A percentile compares a stretch with the other conserved stretches of the same genome.
phyloP scores from a whole-genome alignment of 23 tunicate genomes.

The Halocynthia roretzi region DNA sequence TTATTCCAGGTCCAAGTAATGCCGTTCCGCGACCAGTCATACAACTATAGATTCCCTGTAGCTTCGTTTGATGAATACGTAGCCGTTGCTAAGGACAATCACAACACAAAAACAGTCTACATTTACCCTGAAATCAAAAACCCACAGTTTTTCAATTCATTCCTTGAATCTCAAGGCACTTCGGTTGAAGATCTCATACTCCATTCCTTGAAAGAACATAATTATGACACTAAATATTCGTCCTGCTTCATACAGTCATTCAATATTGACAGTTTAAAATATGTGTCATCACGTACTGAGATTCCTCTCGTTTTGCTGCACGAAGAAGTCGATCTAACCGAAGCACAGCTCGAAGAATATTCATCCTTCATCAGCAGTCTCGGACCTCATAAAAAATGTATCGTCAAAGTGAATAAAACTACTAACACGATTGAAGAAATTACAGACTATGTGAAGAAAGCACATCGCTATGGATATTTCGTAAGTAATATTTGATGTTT shows the following conservation, averaged over 20 bases:
- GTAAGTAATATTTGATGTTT: conserved; percentile 6
- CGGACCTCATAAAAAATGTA: conserved; percentile 21
- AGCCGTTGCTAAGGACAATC: conserved; percentile 28
- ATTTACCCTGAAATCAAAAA: conserved; percentile 57
- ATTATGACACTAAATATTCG: conserved; percentile 26
- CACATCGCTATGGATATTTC: conserved; percentile 18
- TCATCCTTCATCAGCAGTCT: conserved; percentile 14
- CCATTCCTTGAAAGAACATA: conserved; percentile 43
- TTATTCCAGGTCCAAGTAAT: conserved; percentile 27
- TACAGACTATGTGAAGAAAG: conserved; percentile 30
- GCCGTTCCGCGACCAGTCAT: conserved; percentile 36
- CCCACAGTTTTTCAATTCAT: conserved; percentile 34
- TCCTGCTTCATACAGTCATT: conserved; percentile 84
- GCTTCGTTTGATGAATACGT: conserved; percentile 40
- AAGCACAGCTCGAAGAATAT: background rate
- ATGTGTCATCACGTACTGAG: conserved; percentile 48
- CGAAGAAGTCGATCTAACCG: background rate
- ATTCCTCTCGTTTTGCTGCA: conserved; percentile 58
- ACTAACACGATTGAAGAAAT: background rate
- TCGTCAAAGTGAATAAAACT: conserved; percentile 29
- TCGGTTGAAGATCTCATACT: conserved; percentile 77
- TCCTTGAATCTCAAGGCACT: conserved; percentile 10
- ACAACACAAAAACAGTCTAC: conserved; percentile 11
- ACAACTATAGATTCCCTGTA: conserved; percentile 21
- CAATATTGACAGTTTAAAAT: conserved; percentile 35